phyloP scores from a whole-genome alignment of 30 jellyfish, hydroid and myxozoan genomes.

The Catostylus mosaicus region DNA sequence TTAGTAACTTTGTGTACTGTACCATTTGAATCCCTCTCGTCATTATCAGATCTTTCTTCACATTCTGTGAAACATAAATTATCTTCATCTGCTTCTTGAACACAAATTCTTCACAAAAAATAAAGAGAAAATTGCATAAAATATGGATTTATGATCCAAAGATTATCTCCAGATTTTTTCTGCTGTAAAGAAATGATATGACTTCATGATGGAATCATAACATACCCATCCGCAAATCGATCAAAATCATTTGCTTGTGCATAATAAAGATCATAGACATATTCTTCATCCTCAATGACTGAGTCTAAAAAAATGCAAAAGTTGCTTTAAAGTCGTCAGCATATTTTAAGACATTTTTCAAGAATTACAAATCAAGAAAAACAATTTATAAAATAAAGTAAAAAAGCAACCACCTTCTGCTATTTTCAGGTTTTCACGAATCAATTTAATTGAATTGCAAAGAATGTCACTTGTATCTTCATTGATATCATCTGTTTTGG shows the following conservation, averaged over 20 bases:
- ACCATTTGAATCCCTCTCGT: constrained; percentile 2
- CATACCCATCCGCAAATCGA: no score
- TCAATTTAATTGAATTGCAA: constrained; percentile 83
- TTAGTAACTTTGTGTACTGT: neutral
- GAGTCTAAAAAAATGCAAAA: constrained; percentile 22
- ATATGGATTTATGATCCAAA: no score
- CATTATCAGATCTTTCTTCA: neutral
- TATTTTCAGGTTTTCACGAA: constrained; percentile 70
- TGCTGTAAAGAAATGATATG: no score
- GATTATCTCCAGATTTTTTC: no score
- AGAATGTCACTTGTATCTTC: constrained; percentile 38
- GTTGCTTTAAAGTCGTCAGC: neutral
- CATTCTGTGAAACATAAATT: neutral
- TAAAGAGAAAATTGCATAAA: no score
- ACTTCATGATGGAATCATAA: no score
- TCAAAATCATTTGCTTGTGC: constrained; percentile 11
- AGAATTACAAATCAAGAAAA: neutral
- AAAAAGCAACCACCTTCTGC: constrained; percentile 27
- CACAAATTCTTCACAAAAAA: neutral
- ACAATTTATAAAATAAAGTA: neutral
- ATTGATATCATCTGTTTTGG: neutral
- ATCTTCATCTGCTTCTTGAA: neutral
- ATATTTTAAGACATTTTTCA: neutral
- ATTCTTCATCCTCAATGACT: constrained; percentile 51
- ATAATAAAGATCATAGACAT: constrained; percentile 57